These are phyloP conservation scores for Agrochola lota DNA, from an alignment of 2,888 invertebrate species.

Conservation along the genomic window DNA sequence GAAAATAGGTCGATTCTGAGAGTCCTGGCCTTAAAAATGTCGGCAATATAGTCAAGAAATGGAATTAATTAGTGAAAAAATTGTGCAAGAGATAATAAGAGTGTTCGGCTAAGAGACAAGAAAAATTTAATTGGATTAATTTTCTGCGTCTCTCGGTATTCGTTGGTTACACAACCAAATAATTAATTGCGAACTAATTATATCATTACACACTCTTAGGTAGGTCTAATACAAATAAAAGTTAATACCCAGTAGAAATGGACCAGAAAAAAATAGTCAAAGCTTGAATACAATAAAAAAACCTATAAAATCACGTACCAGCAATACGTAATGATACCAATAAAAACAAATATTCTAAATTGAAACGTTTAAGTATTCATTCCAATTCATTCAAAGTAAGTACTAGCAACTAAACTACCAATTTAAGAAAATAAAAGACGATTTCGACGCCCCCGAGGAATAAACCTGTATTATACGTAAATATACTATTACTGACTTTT, in stretches of 20 bases:
- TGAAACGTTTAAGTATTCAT: constrained; percentile 3
- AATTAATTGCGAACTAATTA: neutral
- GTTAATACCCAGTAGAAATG: neutral
- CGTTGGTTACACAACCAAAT: neutral
- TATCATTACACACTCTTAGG: neutral
- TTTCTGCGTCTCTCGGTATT: neutral
- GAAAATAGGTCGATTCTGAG: too few species aligned
- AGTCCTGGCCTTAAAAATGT: too few species aligned
- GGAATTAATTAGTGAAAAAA: neutral
- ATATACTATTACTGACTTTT: too few species aligned
- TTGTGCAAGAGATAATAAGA: neutral
- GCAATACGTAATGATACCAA: neutral
- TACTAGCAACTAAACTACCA: constrained; percentile 16
- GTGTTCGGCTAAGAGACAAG: neutral
- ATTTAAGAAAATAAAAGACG: constrained; percentile 17
- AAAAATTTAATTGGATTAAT: neutral
- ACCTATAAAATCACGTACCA: neutral
- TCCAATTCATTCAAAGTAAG: constrained; percentile 20
- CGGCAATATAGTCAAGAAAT: too few species aligned
- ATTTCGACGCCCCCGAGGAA: too few species aligned
- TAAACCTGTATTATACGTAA: too few species aligned
- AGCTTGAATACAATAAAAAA: neutral
- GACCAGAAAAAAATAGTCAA: neutral
- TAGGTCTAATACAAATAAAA: neutral
- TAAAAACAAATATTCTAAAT: constrained; percentile 22